phyloP scores from a whole-genome alignment of 2,113 vertebrate genomes.

The Paedocypris sp. region DNA sequence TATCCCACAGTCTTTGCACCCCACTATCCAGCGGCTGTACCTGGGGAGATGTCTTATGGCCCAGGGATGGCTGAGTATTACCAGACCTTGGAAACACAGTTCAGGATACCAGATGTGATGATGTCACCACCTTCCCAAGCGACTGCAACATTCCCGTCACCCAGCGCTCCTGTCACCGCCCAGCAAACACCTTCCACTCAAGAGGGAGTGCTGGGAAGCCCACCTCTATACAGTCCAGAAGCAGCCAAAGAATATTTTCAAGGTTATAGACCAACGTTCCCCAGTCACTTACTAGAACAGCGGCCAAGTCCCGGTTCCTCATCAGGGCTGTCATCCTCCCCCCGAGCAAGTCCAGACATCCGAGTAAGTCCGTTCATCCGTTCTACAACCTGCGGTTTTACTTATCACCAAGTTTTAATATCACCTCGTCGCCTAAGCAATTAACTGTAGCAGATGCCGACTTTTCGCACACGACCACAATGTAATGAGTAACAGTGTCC shows the following conservation, averaged over 20 bases:
- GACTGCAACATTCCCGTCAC: background rate
- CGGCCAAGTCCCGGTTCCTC: constrained; percentile 19
- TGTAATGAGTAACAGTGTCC: no score
- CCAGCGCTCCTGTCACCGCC: background rate
- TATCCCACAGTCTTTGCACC: constrained; percentile 26
- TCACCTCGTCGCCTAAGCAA: no score
- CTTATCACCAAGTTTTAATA: no score
- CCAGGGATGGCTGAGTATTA: background rate
- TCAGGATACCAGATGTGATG: background rate
- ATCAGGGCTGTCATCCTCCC: constrained; percentile 45
- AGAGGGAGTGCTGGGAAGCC: constrained; percentile 21
- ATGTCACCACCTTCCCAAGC: background rate
- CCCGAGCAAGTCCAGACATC: constrained; percentile 49
- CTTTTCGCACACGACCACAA: no score
- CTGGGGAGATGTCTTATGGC: background rate
- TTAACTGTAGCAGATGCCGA: no score
- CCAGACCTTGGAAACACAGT: constrained; percentile 14
- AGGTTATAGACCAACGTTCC: constrained; percentile 1
- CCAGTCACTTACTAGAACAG: constrained; percentile 8
- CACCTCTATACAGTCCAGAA: background rate
- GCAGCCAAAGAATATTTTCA: background rate
- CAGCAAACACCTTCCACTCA: background rate
- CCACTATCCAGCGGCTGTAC: constrained; percentile 2
- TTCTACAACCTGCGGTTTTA: no score
- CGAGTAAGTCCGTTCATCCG: no score